phyloP scores from a whole-genome alignment of 2,888 invertebrate genomes.

The Litoditis marina region DNA sequence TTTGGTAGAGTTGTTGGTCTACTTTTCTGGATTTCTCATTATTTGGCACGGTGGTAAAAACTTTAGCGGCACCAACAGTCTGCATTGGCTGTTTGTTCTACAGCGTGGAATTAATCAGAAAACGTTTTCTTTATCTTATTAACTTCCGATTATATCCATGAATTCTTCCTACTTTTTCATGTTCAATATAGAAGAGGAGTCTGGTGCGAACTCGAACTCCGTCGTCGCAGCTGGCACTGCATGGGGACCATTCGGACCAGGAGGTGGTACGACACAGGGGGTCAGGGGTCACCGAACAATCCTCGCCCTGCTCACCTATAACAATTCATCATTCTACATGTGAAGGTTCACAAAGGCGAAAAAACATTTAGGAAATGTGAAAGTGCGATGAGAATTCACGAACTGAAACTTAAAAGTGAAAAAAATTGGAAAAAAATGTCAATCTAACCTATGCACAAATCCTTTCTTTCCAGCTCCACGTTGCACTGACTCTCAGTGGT shows the following conservation, averaged over 20 bases:
- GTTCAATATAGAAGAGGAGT: constrained; percentile 60
- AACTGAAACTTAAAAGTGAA: constrained; percentile 1
- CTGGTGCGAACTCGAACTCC: constrained; percentile 68
- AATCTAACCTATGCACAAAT: constrained; percentile 73
- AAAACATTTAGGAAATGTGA: not conserved
- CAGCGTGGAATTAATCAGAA: too few relatives aligned
- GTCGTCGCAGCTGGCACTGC: constrained; percentile 65
- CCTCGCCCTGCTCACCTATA: constrained; percentile 58
- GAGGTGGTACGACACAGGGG: constrained; percentile 60
- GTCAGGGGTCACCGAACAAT: constrained; percentile 58
- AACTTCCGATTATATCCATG: too few relatives aligned
- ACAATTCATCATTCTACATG: not conserved
- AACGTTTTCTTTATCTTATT: too few relatives aligned
- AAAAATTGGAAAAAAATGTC: not conserved
- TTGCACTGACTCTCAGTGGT: constrained; percentile 65
- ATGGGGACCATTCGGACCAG: constrained; percentile 65
- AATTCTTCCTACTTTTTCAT: constrained; percentile 48
- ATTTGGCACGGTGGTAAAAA: too few relatives aligned
- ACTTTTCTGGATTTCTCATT: too few relatives aligned
- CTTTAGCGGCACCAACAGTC: too few relatives aligned
- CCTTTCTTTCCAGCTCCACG: constrained; percentile 73
- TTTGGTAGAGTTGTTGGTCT: too few relatives aligned
- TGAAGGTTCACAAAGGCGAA: not conserved
- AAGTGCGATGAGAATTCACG: not conserved
- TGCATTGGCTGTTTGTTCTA: not conserved